A percentile compares a stretch with the other conserved stretches of the same genome.
Conservation (phyloP, 2,797 vertebrate genomes). For the Pterois miles region DNA sequence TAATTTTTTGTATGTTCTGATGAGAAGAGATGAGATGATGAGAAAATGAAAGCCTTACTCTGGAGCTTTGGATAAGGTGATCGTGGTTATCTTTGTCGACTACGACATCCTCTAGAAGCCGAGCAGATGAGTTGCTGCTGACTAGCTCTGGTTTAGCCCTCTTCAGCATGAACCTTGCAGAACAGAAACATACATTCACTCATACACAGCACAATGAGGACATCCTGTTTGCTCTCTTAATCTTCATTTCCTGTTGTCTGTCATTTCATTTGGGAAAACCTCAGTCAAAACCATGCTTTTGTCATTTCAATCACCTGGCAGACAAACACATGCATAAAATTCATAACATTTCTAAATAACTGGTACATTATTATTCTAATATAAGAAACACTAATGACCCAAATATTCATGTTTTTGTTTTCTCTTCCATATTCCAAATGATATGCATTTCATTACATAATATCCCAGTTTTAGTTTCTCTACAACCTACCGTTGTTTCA, state of each 20-base stretch:
- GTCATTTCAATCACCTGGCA: background rate
- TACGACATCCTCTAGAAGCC: constrained; percentile 93
- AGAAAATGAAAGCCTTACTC: constrained; percentile 75
- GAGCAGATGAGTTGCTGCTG: constrained; percentile 88
- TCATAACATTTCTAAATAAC: background rate
- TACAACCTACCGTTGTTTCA: constrained; percentile 90
- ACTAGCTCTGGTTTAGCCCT: constrained; percentile 91
- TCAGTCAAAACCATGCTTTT: background rate
- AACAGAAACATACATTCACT: constrained; percentile 10
- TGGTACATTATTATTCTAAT: background rate
- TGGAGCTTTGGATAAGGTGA: constrained; percentile 89
- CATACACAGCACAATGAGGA: background rate
- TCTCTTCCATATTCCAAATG: background rate
- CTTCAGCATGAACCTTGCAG: constrained; percentile 91
- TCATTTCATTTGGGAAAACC: background rate
- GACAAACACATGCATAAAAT: background rate
- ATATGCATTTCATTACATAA: background rate
- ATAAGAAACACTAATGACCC: background rate
- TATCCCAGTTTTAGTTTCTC: background rate
- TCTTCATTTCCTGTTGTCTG: background rate
- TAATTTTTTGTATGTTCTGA: background rate
- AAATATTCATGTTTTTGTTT: background rate
- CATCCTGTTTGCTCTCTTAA: background rate
- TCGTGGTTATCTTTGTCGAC: constrained; percentile 90
- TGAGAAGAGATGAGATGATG: background rate